Conservation (phyloP, 2,113 vertebrate genomes). For the Vombatus ursinus region DNA sequence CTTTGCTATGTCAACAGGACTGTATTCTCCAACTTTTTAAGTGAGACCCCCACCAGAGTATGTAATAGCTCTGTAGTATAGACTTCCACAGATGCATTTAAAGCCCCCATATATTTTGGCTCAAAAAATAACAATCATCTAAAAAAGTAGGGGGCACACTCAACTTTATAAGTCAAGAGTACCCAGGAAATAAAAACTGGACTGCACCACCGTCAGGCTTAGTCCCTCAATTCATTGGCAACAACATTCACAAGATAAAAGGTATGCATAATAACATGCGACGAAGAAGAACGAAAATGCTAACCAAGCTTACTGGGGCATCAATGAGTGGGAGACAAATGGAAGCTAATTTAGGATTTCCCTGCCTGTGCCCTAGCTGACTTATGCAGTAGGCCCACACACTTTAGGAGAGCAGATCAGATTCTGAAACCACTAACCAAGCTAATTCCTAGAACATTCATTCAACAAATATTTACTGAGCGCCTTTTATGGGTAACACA, state of each 20-base stretch:
- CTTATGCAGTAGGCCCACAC: not conserved
- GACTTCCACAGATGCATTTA: slow-evolving; percentile 52
- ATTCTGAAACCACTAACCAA: not conserved
- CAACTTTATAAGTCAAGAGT: not conserved
- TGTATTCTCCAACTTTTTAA: not conserved
- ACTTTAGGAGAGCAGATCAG: not conserved
- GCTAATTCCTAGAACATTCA: slow-evolving; percentile 2
- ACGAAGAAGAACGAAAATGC: not conserved
- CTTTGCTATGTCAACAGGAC: not conserved
- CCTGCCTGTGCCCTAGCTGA: slow-evolving; percentile 17
- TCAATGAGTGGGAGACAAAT: not conserved
- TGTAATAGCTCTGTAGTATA: not conserved
- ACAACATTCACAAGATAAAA: not conserved
- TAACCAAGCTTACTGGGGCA: not conserved
- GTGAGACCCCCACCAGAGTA: accelerated
- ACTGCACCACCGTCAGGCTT: not conserved
- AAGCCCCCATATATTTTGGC: accelerated
- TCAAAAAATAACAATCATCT: not conserved
- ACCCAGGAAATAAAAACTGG: accelerated
- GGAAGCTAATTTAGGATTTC: slow-evolving; percentile 41
- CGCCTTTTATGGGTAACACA: not conserved
- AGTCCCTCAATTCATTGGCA: not conserved
- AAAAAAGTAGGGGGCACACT: not conserved
- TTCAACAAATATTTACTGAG: not conserved
- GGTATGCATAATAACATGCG: not conserved